Base-by-base conservation (phyloP, 2,113 vertebrate species). In the Xerus inauris region DNA sequence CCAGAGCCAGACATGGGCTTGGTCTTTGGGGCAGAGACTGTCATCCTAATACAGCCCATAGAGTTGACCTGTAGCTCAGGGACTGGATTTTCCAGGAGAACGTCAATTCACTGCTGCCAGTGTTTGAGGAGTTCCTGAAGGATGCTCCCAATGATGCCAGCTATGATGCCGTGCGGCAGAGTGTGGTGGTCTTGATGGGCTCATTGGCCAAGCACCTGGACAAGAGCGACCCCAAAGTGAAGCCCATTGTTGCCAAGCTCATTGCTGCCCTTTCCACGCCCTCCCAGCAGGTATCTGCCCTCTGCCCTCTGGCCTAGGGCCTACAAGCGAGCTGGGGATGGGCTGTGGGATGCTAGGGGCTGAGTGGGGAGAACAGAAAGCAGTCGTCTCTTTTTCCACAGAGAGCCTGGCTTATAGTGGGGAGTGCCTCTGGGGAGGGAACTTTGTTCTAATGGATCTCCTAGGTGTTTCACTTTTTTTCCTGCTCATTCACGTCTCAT, bases 121-220 rank as follows among this genome's bases (percentile, higher is more conserved):
- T 99, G 90, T 99, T 99, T 77, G 99, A 99, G 98, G 99, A 99
- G 98, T 99, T 99, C 96, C 98, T 99, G 94, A 99, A 99, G 98
- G 98, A 99, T 1, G 99, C 99, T 0, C 99, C 99, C 9, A 99
- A 99, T 47, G 99, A 99, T 30, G 99, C 99, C 97, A 99, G 99
- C 98, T 99, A 99, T 0, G 99, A 99, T 75, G 99, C 99, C 0
- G 99, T 99, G 95, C 99, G 99, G 96, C 99, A 99, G 98, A 99
- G 99, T 0, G 99, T 99, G 93, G 99, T 99, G 94, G 99, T 99
- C 98, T 99, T 99, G 22, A 99, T 99, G 99, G 99, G 99, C 81
- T 99, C 99, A 16, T 98, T 99, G 97, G 99, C 99, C 98, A 99
- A 99, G 97, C 99, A 99, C 98, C 98, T 99, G 98, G 99, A 99